A percentile compares a stretch with the other conserved stretches of the same genome.
Evolutionary conservation across 2,113 vertebrate species (phyloP).

Genomic region (Sciurus niger): DNA sequence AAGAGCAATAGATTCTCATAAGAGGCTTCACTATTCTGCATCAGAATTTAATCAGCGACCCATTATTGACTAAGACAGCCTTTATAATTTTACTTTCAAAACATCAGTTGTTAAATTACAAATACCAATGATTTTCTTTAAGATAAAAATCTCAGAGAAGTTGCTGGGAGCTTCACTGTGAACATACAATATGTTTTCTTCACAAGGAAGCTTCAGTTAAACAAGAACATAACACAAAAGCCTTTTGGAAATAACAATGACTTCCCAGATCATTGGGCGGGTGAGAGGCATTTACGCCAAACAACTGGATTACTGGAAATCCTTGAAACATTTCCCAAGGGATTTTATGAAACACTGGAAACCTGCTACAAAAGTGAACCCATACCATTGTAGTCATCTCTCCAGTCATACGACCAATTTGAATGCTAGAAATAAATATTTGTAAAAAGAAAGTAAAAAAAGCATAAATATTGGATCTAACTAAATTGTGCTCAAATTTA

Average conservation of each 20-base stretch:
- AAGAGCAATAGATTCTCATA: background rate
- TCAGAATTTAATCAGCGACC: background rate
- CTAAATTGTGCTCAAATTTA: conserved; percentile 9
- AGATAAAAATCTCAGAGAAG: conserved; percentile 45
- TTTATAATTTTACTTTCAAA: conserved; percentile 68
- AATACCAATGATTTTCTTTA: conserved; percentile 22
- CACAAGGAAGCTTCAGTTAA: conserved; percentile 47
- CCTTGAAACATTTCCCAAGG: background rate
- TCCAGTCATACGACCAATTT: background rate
- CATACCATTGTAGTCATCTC: background rate
- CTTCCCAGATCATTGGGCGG: background rate
- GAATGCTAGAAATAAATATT: background rate
- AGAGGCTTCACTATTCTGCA: background rate
- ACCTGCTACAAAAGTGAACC: background rate
- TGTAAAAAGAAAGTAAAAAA: background rate
- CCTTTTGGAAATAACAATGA: conserved; percentile 26
- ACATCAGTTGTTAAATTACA: conserved; percentile 29
- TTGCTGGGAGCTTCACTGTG: background rate
- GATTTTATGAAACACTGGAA: conserved; percentile 17
- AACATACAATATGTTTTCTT: conserved; percentile 35
- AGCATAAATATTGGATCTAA: background rate
- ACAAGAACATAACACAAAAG: conserved; percentile 30
- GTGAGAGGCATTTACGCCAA: background rate
- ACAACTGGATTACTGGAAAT: background rate
- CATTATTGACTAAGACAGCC: background rate